Base-by-base conservation (phyloP, 2,797 vertebrate species). In the Chelon labrosus region DNA sequence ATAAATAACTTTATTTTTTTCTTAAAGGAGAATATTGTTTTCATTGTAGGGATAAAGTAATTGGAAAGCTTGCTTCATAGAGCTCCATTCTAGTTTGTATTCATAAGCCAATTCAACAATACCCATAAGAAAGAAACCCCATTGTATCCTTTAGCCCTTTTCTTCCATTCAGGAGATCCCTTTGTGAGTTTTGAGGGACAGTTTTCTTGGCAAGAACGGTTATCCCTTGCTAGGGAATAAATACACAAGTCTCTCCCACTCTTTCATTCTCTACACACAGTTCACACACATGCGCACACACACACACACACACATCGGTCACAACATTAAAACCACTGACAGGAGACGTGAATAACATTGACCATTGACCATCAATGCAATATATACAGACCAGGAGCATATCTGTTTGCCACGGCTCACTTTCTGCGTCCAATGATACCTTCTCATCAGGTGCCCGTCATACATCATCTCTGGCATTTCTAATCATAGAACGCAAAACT, bases 391-490 rank as follows among this genome's bases (percentile, higher is more conserved):
- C 22, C 22, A 22, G 22, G 55, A 70, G 46, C 59, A 35, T 57
- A 54, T 44, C 56, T n/a, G n/a, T 17, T 12, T 37, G 61, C 52
- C 70, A 70, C 12, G 12, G 39, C 49, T 69, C 82, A 66, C 62
- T 70, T 75, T 82, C 50, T 84, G 44, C 64, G 73, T 85, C 79
- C 59, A 57, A 66, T 69, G 75, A 61, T 75, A 73, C 66, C 55
- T 39, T 59, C 56, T 68, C 42, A 56, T 83, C 71, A 64, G 58
- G 74, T 82, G 54, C 70, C 57, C 60, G 73, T 80, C 75, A 81
- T 89, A 67, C 57, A 87, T 87, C 84, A 84, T 85, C 60, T 61
- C 53, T 85, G 87, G 63, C 73, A 82, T 83, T 74, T 89, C 77
- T 79, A 77, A 79, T 88, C 65, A 73, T 84, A 77, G 20, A 49